Evolutionary conservation across 2,113 vertebrate genomes (phyloP), one percentile per base, ranked within the genome.

Genomic region (Echinops telfairi): DNA sequence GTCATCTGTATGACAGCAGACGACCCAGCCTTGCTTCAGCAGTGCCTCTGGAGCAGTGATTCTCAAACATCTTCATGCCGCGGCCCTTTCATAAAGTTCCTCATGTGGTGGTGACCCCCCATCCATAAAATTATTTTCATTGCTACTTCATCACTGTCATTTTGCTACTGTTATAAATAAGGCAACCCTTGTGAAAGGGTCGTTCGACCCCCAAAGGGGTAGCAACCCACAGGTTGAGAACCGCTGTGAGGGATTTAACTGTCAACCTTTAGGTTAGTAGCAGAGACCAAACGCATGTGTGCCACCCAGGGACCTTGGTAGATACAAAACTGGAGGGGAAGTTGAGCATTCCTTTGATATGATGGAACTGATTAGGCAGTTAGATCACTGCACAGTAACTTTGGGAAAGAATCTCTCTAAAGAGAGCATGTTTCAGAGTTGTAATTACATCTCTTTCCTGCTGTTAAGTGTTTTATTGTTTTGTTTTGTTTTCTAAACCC

Each of bases 391-490:
- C 40, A 87, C 92, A 93, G 90, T 96, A 93, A 96, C 90, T 97
- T 96, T 81, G 87, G 85, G 93, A 95, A 96, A 85, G 64, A 94
- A 93, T 95, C 95, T 97, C 84, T 91, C 83, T 88, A 83, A 92
- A 96, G 36, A 95, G 83, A 47, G 90, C 53, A 87, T 15, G 83
- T 94, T 97, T 92, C 73, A 73, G 94, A 92, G 83, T 90, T 95
- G 47, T 60, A 91, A 60, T 53, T 89, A 36, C 64, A 53, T 92
- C 90, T 76, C 9, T 75, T 86, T 96, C 76, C 90, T 92, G 40
- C 53, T 89, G 96, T 38, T 91, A 93, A 40, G 79, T 90, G 91
- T 40, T 71, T 60, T 29, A 87, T 58, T 89, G 40, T 40, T 7
- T 40, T 40, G 40, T 40, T 40, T 40, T 40, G 40, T 40, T 88